Base-by-base conservation (phyloP, 2,797 vertebrate species). In the Vultur gryphus region DNA sequence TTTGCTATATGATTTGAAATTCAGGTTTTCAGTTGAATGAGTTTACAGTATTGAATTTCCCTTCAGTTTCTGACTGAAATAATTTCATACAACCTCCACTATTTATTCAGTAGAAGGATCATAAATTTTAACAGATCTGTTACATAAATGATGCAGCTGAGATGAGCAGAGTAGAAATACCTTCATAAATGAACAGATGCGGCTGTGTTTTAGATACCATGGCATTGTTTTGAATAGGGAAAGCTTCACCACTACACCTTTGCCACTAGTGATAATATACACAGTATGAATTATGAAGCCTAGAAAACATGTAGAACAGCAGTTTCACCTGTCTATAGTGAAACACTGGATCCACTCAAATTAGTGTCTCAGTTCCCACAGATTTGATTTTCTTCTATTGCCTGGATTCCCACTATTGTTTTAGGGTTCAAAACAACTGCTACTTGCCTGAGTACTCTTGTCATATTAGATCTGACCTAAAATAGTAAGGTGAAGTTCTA, bases 21-120 rank as follows among this genome's bases (percentile, higher is more conserved):
- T 77, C 84, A 69, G 33, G 55, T 93, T 94, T 94, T 67, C 91
- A 91, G 55, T 75, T 93, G 75, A 92, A 62, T 91, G 85, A 85
- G 41, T 85, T 94, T 94, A 80, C n/a, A 64, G 52, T 90, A 92
- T 92, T 83, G 84, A 85, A 87, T 94, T 94, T 93, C 69, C 65
- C 35, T 88, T 94, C 82, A 48, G 33, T 80, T 95, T 93, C 69
- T 85, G 72, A 91, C 83, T 80, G 89, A 89, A 93, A 89, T 84
- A 37, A 89, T 93, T 86, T 95, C 82, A 65, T 80, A 62, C 26
- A 81, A 26, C 69, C 25, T 93, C 65, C 44, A 61, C 62, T 92
- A 58, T 94, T 93, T 93, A 93, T 85, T 86, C 72, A 89, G 39
- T 67, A 69, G 76, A 76, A 61, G 37, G 75, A 21, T 85, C 67